Conservation (phyloP, 2,113 vertebrate genomes). For the Phainopepla nitens region DNA sequence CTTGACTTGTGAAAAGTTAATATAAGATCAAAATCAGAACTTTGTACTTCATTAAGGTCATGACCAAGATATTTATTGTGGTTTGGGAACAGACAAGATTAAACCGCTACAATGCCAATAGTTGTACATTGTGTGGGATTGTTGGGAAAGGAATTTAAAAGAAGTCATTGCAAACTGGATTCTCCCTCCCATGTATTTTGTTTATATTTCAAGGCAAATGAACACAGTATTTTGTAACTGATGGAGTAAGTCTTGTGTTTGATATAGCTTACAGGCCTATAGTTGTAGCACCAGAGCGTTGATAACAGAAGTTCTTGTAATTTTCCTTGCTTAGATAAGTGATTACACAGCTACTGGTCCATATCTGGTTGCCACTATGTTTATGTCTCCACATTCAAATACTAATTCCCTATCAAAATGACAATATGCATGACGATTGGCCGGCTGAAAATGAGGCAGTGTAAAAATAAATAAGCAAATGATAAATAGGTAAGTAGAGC, state of each 20-base stretch:
- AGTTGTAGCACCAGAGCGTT: background rate
- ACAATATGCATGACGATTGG: background rate
- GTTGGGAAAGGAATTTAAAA: background rate
- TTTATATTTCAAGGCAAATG: background rate
- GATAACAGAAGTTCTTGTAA: background rate
- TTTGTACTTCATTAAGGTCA: background rate
- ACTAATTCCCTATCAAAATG: background rate
- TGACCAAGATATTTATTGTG: background rate
- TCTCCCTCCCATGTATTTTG: background rate
- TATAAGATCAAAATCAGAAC: conserved; percentile 61
- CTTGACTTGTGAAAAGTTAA: conserved; percentile 44
- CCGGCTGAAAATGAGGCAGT: background rate
- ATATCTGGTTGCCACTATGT: background rate
- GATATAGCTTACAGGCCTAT: background rate
- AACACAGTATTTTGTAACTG: background rate
- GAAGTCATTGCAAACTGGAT: background rate
- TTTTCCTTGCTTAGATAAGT: background rate
- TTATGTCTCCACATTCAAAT: background rate
- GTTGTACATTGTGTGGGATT: background rate
- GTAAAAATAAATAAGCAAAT: conserved; percentile 2
- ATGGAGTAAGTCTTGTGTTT: background rate
- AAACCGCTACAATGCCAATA: background rate
- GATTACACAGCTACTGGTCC: background rate
- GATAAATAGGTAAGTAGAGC: background rate
- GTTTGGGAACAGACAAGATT: conserved; percentile 16